Evolutionary conservation across 2,888 invertebrate genomes (phyloP).

Genomic region (Tholera decimalis): DNA sequence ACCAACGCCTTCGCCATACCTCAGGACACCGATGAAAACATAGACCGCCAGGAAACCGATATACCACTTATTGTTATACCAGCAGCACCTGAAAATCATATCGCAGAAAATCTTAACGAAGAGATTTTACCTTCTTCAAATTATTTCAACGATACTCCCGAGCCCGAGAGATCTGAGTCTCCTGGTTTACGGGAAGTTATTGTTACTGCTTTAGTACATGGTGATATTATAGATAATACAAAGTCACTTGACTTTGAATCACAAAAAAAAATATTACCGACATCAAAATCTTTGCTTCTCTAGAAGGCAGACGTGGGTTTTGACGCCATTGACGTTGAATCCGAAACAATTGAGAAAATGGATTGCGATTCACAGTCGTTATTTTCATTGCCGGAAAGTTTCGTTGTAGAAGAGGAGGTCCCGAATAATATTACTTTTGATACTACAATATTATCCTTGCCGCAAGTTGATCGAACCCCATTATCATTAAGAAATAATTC

Average conservation of each 20-base stretch:
- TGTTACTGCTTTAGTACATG: no score
- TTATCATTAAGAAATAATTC: background rate
- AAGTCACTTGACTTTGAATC: no score
- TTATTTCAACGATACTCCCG: no score
- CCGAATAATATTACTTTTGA: background rate
- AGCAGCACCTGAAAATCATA: background rate
- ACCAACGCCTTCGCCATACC: background rate
- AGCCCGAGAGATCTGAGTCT: no score
- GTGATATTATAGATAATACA: no score
- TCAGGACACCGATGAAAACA: slow-evolving; percentile 2
- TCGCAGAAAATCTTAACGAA: background rate
- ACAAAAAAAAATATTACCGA: no score
- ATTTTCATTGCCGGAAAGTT: no score
- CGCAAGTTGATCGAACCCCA: background rate
- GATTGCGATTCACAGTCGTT: slow-evolving; percentile 2
- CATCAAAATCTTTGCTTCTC: no score
- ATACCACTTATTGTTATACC: no score
- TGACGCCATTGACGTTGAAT: background rate
- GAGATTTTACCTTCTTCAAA: background rate
- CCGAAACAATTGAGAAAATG: slow-evolving; percentile 1
- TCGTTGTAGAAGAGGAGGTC: no score
- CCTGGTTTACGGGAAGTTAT: no score
- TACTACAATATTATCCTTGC: background rate
- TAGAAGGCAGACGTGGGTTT: no score
- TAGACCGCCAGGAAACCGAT: slow-evolving; percentile 7